Conservation (phyloP, 1,140 invertebrate species). For the Geopemphigus sp. region DNA sequence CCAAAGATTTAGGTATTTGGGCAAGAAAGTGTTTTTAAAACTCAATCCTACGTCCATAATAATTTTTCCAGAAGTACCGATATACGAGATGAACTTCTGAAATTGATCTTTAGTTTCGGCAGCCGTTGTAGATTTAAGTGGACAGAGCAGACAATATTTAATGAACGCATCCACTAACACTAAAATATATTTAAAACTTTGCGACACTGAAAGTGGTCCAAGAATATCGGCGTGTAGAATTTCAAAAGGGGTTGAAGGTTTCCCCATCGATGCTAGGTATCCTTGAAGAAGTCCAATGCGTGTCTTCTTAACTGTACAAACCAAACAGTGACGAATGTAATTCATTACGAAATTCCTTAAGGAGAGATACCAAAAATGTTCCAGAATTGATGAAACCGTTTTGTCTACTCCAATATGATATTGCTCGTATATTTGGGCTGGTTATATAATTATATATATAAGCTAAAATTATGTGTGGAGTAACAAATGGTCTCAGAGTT, state of each 20-base stretch:
- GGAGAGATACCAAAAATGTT: background rate
- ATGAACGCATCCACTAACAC: no score
- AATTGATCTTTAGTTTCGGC: no score
- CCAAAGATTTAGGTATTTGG: conserved; percentile 46
- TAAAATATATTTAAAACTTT: no score
- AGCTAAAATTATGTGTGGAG: no score
- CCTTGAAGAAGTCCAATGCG: background rate
- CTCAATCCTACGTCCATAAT: no score
- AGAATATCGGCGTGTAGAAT: background rate
- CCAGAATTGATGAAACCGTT: background rate
- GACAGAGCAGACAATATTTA: no score
- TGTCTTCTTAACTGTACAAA: background rate
- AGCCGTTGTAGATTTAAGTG: conserved; percentile 53
- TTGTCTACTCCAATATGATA: background rate
- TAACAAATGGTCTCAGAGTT: no score
- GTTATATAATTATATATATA: no score
- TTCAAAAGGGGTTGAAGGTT: background rate
- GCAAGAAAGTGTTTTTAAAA: conserved; percentile 50
- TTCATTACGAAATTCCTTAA: background rate
- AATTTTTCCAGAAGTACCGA: no score
- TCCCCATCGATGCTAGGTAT: background rate
- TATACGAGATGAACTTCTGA: no score
- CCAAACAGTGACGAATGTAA: background rate
- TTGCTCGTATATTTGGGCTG: no score
- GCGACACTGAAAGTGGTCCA: background rate